Conservation (phyloP, 2,797 vertebrate genomes). For the Acropternis orthonyx region DNA sequence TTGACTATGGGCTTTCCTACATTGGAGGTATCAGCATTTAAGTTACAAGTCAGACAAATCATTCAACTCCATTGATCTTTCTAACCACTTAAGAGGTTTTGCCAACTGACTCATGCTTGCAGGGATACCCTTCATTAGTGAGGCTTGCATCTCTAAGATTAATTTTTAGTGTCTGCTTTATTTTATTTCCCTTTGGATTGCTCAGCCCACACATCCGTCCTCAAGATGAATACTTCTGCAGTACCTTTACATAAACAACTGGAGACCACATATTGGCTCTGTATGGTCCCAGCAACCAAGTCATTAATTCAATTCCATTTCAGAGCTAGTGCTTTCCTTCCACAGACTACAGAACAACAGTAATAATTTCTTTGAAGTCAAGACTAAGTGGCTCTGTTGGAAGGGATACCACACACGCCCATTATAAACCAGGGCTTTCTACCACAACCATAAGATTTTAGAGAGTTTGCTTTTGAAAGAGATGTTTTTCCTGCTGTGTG, state of each 20-base stretch:
- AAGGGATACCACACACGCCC: neutral
- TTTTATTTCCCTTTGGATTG: neutral
- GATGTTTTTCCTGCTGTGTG: neutral
- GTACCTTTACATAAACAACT: neutral
- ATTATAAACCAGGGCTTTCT: slow-evolving; percentile 19
- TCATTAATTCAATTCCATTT: slow-evolving; percentile 40
- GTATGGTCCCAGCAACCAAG: neutral
- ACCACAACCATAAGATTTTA: neutral
- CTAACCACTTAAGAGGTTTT: slow-evolving; percentile 67
- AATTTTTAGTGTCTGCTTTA: slow-evolving; percentile 51
- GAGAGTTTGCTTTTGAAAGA: neutral
- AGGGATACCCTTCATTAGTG: slow-evolving; percentile 68
- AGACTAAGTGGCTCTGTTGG: slow-evolving; percentile 42
- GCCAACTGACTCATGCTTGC: slow-evolving; percentile 65
- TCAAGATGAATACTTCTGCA: slow-evolving; percentile 13
- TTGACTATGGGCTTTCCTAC: slow-evolving; percentile 2
- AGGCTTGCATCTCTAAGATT: slow-evolving; percentile 36
- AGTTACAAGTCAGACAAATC: slow-evolving; percentile 35
- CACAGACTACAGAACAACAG: slow-evolving; percentile 11
- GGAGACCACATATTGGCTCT: slow-evolving; percentile 14
- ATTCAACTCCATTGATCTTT: slow-evolving; percentile 56
- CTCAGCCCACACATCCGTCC: slow-evolving; percentile 36
- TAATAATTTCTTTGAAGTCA: slow-evolving; percentile 52
- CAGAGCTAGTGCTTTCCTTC: slow-evolving; percentile 28
- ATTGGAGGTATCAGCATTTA: slow-evolving; percentile 11